A percentile compares a stretch with the other conserved stretches of the same genome.
Evolutionary conservation across 1,140 invertebrate genomes (phyloP).

Genomic region (Sitobion miscanthi): DNA sequence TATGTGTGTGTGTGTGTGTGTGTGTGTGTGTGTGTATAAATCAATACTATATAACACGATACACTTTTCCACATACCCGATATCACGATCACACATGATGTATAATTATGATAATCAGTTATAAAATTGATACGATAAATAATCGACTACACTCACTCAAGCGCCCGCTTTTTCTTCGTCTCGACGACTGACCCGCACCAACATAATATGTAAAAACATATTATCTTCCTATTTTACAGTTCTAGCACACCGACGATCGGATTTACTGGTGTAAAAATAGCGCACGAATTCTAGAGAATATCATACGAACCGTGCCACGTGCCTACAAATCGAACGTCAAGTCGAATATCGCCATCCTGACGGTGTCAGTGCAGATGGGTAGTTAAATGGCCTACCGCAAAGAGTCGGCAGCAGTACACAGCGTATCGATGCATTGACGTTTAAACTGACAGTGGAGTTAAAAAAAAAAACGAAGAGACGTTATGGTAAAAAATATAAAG

Average conservation of each 20-base stretch:
- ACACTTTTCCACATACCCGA: too few relatives aligned
- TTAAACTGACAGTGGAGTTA: neutral
- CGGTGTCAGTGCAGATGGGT: neutral
- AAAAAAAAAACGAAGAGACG: neutral
- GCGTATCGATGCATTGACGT: neutral
- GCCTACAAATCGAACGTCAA: neutral
- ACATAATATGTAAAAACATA: neutral
- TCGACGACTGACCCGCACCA: neutral
- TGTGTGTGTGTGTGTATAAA: neutral
- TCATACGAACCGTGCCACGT: neutral
- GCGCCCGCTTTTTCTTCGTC: neutral
- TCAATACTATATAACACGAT: neutral
- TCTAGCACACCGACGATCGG: neutral
- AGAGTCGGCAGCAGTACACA: neutral
- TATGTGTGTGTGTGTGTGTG: too few relatives aligned
- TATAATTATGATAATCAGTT: neutral
- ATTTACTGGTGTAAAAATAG: neutral
- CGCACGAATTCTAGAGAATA: neutral
- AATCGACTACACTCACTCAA: neutral
- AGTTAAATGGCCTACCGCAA: neutral
- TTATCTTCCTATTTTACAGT: neutral
- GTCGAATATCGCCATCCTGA: neutral
- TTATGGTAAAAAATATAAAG: neutral
- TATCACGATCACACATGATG: too few relatives aligned
- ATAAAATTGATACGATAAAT: neutral